Percentiles rank a stretch among this genome's conserved stretches.
Evolutionary conservation across 2,113 vertebrate species (phyloP).

Genomic region (Crotophaga sulcirostris): DNA sequence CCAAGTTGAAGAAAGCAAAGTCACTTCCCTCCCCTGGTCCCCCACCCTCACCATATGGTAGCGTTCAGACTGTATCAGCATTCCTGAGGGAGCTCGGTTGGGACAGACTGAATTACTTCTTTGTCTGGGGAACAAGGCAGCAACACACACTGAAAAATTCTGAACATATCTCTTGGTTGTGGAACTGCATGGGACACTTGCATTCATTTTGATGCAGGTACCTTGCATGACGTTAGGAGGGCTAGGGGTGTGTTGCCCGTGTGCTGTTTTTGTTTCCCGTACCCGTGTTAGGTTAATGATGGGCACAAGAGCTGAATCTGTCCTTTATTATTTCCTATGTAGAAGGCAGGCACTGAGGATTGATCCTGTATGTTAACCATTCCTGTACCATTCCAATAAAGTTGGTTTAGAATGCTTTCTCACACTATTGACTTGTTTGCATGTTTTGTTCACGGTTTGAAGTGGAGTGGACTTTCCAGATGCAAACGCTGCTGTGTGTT

Average conservation of each 20-base stretch:
- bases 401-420: slow-evolving; percentile 36
- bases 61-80: not conserved
- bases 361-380: slow-evolving; percentile 34
- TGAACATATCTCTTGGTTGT: not conserved
- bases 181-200: not conserved
- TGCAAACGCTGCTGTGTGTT: not conserved
- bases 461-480: not conserved
- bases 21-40: not conserved
- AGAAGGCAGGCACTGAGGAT: slow-evolving; percentile 4
- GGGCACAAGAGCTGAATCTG: not conserved
- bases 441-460: not conserved
- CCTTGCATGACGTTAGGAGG: not conserved
- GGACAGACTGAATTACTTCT: slow-evolving; percentile 4
- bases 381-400: slow-evolving; percentile 64
- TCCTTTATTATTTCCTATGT: not conserved
- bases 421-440: not conserved
- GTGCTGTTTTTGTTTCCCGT: not conserved
- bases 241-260: not conserved
- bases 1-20: slow-evolving; percentile 45
- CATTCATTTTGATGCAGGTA: not conserved
- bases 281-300: not conserved
- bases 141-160: not conserved
- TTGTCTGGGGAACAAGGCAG: slow-evolving; percentile 36
- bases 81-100: slow-evolving; percentile 1
- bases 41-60: not conserved